A percentile compares a stretch with the other conserved stretches of the same genome.
Conservation (phyloP, 2,888 invertebrate species). For the Tenthredo notha region DNA sequence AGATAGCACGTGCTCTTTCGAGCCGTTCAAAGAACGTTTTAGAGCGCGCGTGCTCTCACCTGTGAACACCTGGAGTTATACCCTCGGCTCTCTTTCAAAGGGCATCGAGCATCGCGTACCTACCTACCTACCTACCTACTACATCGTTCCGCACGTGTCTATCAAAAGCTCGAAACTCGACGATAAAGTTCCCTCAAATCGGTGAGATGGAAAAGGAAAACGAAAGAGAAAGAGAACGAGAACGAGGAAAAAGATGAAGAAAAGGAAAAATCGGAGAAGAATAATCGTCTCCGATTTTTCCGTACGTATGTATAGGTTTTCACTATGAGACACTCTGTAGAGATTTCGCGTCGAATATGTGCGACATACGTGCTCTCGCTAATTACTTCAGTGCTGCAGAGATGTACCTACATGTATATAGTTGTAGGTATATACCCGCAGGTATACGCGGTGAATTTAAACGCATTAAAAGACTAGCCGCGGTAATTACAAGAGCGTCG, state of each 20-base stretch:
- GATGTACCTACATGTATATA: not conserved
- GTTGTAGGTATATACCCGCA: not conserved
- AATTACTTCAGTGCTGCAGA: constrained; percentile 29
- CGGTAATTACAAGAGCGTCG: constrained; percentile 41
- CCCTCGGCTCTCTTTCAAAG: not conserved
- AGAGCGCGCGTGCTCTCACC: constrained; percentile 44
- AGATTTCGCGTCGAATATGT: not conserved
- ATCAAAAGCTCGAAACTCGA: not conserved
- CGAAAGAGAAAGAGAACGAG: not conserved
- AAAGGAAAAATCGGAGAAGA: not conserved
- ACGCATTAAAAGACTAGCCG: constrained; percentile 39
- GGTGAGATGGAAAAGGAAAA: not conserved
- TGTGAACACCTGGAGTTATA: constrained; percentile 29
- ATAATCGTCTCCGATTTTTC: not conserved
- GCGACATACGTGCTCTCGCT: constrained; percentile 15
- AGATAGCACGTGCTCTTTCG: constrained; percentile 48
- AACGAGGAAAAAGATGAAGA: not conserved
- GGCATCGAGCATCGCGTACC: not conserved
- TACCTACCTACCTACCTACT: too few species aligned
- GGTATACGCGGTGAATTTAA: constrained; percentile 37
- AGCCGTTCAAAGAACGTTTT: constrained; percentile 43
- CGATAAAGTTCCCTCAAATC: not conserved
- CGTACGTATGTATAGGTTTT: not conserved
- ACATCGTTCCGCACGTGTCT: not conserved
- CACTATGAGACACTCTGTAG: not conserved